Evolutionary conservation across 2,888 invertebrate genomes (phyloP), one percentile per base, ranked within the genome.

Genomic region (Drosophila percnosoma): DNA sequence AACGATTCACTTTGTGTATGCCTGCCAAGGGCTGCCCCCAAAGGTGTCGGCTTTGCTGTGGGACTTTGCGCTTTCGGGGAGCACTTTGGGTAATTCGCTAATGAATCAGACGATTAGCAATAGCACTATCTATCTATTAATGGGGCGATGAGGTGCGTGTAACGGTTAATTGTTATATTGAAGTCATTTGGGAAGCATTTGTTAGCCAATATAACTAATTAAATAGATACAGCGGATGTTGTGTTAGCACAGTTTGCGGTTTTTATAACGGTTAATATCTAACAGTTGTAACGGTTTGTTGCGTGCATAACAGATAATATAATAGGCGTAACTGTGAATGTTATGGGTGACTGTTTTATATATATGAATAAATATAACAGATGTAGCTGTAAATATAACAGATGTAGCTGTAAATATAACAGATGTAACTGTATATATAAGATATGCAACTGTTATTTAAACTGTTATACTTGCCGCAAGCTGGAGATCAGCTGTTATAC

Each of bases 61-160:
- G 21, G 2, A 45, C 18, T 40, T 34, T 54, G 11, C 15, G 13
- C n/a, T 72, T 75, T 80, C 52, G 71, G 64, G 60, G 76, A 78
- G 63, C 66, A 69, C 64, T 76, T 80, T 71, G 61, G 27, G 34
- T 67, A 67, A 70, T 70, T 64, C 33, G 15, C 27, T 33, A 61
- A 67, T 78, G 79, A 78, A 78, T 78, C 77, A 78, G 64, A 24
- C 70, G 54, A 74, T 61, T 57, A 58, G 31, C 36, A 54, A 24
- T 2, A 45, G 24, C 45, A 45, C 45, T 15, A 45, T 18, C 10
- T 38, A 38, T 40, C n/a, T 5, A 42, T 40, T 53, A 24, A 48
- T 36, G 33, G 34, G 33, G 3, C 38, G 38, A 53, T 36, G 62
- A 36, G 29, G 27, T 52, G 45, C 57, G 67, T 68, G 63, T 63